Conservation (phyloP, 2,113 vertebrate species). For the Charadrius vociferus region DNA sequence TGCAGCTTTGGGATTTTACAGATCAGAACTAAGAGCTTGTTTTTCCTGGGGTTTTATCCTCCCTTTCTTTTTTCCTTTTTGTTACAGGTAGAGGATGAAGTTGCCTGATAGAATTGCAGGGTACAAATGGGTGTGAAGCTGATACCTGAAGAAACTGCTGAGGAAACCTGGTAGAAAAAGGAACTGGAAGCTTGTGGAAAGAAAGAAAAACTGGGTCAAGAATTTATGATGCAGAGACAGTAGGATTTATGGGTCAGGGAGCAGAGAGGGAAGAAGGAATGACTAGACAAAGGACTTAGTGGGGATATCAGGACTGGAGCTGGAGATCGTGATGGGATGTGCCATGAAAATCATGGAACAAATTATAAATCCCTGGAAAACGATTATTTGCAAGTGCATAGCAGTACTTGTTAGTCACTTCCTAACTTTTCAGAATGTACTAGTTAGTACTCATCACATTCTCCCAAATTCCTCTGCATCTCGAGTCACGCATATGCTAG, state of each 20-base stretch:
- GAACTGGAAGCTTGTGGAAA: not conserved
- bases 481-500: not conserved
- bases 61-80: not conserved
- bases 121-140: not conserved
- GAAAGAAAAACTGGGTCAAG: not conserved
- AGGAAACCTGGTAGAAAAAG: not conserved
- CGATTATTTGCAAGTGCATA: not conserved
- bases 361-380: not conserved
- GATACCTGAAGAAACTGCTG: not conserved
- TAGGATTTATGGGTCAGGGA: not conserved
- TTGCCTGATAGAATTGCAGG: not conserved
- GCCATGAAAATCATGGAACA: not conserved
- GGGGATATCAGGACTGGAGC: not conserved
- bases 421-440: not conserved
- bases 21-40: not conserved
- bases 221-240: not conserved
- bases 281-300: not conserved
- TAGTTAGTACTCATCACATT: not conserved
- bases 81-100: not conserved
- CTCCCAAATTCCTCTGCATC: not conserved
- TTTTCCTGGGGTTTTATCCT: not conserved
- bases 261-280: not conserved
- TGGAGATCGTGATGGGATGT: not conserved
- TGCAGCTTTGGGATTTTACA: not conserved
- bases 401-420: not conserved